These are phyloP conservation scores for Azorinus chamasolen DNA, from an alignment of 2,888 invertebrate genomes.

Conservation along the genomic window DNA sequence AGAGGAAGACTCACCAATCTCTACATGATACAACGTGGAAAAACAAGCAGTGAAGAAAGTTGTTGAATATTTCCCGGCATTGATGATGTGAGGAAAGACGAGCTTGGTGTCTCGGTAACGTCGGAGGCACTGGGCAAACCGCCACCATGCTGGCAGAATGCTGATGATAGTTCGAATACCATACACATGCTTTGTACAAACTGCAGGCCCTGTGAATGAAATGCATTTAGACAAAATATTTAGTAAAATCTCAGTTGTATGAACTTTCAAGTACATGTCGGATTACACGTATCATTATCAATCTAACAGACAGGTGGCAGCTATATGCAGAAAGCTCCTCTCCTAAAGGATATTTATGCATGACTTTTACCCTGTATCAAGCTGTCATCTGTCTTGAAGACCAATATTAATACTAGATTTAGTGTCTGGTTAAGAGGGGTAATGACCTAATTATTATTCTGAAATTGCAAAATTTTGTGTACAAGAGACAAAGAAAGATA, in stretches of 20 bases:
- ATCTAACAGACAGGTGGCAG: too few species aligned
- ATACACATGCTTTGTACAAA: conserved; percentile 87
- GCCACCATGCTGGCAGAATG: conserved; percentile 98
- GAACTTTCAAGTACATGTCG: too few species aligned
- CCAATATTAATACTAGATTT: too few species aligned
- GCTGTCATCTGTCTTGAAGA: too few species aligned
- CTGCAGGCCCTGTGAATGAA: conserved; percentile 63
- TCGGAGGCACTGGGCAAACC: conserved; percentile 98
- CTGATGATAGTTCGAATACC: conserved; percentile 94
- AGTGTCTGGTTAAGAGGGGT: too few species aligned
- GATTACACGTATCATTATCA: too few species aligned
- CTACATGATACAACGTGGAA: conserved; percentile 88
- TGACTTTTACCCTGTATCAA: too few species aligned
- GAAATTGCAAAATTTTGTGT: too few species aligned
- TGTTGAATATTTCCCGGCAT: conserved; percentile 99
- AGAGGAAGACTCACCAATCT: conserved; percentile 89
- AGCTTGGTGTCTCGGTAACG: conserved; percentile 96
- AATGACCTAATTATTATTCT: too few species aligned
- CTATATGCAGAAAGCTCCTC: too few species aligned
- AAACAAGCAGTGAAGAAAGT: conserved; percentile 98
- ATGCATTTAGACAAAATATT: background rate
- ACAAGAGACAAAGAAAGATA: too few species aligned
- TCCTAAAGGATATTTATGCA: too few species aligned
- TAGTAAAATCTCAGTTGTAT: background rate
- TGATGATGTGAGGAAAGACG: conserved; percentile 94